Evolutionary conservation across 1,140 invertebrate genomes (phyloP), one percentile per base, ranked within the genome.

Genomic region (Papilio glaucus): DNA sequence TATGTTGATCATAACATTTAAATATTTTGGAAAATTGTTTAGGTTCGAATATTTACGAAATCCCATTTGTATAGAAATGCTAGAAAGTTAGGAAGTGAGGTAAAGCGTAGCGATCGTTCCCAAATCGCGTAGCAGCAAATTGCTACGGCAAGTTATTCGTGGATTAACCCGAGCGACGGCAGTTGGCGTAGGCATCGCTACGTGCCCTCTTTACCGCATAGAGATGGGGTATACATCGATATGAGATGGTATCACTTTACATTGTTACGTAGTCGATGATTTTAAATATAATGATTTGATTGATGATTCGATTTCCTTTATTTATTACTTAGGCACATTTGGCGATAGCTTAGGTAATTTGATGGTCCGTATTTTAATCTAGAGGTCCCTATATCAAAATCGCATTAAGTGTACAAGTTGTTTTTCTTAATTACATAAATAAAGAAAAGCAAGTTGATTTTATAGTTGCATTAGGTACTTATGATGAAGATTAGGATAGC

Each of bases 141-240:
- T 63, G 61, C 33, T 63, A 61, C 60, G 29, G 60, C 61, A 29
- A n/a, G 71, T 73, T 53, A 72, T 75, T 75, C 53, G 45, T 53
- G 75, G 80, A 79, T 84, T 82, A 81, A 80, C 77, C 78, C 72
- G 72, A 75, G 57, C 69, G 71, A 26, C 68, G 60, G 41, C 68
- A 76, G 76, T 80, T 78, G 68, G 73, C 72, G 75, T 75, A 75
- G 74, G 68, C 79, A 33, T n/a, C n/a, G 61, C n/a, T n/a, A 37
- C 61, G 37, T 18, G 37, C 29, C 33, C 18, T 37, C 29, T 37
- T 53, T 37, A 37, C 61, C n/a, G 21, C 26, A 8, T 53, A 53
- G 49, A 53, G 49, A 12, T 53, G 49, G 8, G 29, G 5, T 41
- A 62, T 65, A 63, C 71, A 77, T 80, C 76, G 78, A 80, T 69